Conservation (phyloP, 2,113 vertebrate genomes). For the Axis porcinus region DNA sequence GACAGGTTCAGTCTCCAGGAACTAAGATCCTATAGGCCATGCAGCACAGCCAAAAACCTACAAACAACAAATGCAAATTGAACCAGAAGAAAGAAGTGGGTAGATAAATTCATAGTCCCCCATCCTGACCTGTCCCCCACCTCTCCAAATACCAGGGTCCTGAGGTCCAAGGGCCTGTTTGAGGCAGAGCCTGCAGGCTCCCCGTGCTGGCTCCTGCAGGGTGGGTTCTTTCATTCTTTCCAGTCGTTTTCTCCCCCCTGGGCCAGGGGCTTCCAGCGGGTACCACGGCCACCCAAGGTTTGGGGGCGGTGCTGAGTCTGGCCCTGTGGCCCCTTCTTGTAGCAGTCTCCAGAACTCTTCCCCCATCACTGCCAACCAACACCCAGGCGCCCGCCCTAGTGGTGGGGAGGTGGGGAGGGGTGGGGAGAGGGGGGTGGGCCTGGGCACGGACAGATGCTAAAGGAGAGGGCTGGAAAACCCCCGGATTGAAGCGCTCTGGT, state of each 20-base stretch:
- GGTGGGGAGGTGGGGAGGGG: neutral
- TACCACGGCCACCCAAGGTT: neutral
- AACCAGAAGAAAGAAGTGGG: neutral
- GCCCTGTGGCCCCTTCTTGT: neutral
- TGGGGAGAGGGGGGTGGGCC: neutral
- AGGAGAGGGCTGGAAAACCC: neutral
- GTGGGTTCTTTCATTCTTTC: neutral
- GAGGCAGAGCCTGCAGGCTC: neutral
- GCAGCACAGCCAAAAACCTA: neutral
- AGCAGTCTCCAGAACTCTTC: neutral
- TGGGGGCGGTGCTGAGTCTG: neutral
- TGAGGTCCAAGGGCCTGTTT: neutral
- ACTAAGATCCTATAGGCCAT: neutral
- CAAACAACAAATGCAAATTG: neutral
- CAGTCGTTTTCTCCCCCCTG: neutral
- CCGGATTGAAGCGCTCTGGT: neutral
- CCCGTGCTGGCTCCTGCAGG: neutral
- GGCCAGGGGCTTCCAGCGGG: neutral
- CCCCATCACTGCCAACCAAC: neutral
- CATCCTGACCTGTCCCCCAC: neutral
- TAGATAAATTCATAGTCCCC: neutral
- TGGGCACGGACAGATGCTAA: neutral
- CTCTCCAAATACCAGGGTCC: neutral
- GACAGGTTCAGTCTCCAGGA: neutral
- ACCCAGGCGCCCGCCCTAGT: fast-evolving